Percentiles rank a stretch among this genome's conserved stretches.
phyloP scores from a whole-genome alignment of 2,113 vertebrate genomes.

The Camelus dromedarius region DNA sequence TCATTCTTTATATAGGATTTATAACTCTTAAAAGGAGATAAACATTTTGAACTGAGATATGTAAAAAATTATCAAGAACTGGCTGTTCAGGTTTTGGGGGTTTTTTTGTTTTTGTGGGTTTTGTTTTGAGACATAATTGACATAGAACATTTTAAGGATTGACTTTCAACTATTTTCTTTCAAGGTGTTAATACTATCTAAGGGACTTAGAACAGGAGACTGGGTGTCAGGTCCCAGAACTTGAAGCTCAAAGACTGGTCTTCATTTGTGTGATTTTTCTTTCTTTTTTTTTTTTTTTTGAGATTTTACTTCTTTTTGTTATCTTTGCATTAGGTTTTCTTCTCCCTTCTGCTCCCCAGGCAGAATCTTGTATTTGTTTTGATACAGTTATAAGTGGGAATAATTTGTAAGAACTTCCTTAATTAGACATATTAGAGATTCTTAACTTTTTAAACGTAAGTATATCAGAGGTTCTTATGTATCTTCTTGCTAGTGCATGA shows the following conservation, averaged over 20 bases:
- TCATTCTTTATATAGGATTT: slow-evolving; percentile 33
- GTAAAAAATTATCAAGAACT: neutral
- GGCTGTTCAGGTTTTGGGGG: neutral
- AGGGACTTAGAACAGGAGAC: neutral
- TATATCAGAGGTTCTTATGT: neutral
- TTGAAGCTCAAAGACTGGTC: neutral
- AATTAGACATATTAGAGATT: neutral
- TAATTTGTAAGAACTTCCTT: neutral
- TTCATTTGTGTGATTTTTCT: neutral
- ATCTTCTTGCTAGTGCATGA: neutral
- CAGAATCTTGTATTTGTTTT: neutral
- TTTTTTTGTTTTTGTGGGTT: neutral
- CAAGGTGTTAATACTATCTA: neutral
- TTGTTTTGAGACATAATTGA: neutral
- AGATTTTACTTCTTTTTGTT: neutral
- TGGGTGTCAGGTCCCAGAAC: neutral
- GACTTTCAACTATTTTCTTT: slow-evolving; percentile 6
- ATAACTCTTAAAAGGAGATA: slow-evolving; percentile 15
- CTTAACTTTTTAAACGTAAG: neutral
- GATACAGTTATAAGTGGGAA: neutral
- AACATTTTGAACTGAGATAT: slow-evolving; percentile 4
- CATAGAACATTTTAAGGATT: neutral
- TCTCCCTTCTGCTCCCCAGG: too few species aligned
- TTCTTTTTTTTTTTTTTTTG: neutral
- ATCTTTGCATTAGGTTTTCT: neutral